Base-by-base conservation (phyloP, 2,797 vertebrate genomes). In the Cynopterus sphinx region DNA sequence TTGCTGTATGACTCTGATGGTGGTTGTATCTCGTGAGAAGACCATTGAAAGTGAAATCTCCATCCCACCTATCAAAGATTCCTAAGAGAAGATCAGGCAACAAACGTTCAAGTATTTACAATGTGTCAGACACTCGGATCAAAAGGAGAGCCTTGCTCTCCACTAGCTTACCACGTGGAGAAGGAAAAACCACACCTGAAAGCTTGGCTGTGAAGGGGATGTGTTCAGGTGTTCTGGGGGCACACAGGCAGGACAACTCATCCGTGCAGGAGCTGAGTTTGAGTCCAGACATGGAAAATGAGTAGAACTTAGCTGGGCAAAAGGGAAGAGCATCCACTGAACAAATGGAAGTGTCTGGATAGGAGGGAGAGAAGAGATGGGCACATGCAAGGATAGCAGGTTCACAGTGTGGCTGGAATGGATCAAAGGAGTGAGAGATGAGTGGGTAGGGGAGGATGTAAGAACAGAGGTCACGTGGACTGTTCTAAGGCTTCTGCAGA, bases 11-110 rank as follows among this genome's bases (percentile, higher is more conserved):
- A 79, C 33, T 78, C 46, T 39, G 79, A 55, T 26, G 26, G 16
- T 55, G 59, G 39, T 39, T 87, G 17, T 77, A 24, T 55, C 57
- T 88, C 43, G 63, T 65, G 67, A 88, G 83, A 90, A 95, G 73
- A 67, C 53, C 90, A 68, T 8, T 65, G 33, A 87, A 67, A n/a
- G 33, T 41, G 13, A 77, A 94, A 77, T 59, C 65, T 77, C 39
- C 9, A 74, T 85, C 31, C 19, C 21, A 17, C 2, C 16, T 6
- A n/a, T 43, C 26, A 13, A 83, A 90, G 8, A 0, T 57, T 49
- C 21, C 61, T 49, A 39, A 79, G 43, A 31, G 16, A 41, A 17
- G 36, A 36, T 85, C 36, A 43, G 71, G 68, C 16, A 75, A 59
- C 36, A 28, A 22, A 21, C 26, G 13, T 39, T 70, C 63, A 46